These are phyloP conservation scores for Meloidogyne hapla DNA, from an alignment of 1,140 invertebrate genomes.

Conservation along the genomic window DNA sequence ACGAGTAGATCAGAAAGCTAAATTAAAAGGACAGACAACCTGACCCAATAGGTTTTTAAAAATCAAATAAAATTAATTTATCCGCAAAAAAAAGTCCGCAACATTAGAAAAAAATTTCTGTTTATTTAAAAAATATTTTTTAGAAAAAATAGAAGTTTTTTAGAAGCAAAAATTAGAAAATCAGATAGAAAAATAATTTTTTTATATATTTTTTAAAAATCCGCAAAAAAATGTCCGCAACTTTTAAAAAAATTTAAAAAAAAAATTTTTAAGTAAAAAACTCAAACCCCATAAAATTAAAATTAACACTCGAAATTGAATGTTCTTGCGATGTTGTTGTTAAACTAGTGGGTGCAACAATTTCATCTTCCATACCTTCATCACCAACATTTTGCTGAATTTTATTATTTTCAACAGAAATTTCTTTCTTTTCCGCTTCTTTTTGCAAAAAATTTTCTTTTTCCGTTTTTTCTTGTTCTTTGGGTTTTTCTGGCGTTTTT, in stretches of 20 bases:
- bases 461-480: neutral
- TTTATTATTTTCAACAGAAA: neutral
- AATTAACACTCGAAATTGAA: slow-evolving; percentile 17
- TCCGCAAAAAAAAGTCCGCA: too few relatives aligned
- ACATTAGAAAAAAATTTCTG: too few relatives aligned
- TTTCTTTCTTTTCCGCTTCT: neutral
- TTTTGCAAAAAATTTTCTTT: neutral
- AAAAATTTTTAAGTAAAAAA: neutral
- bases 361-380: slow-evolving; percentile 34
- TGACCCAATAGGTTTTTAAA: too few relatives aligned
- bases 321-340: neutral
- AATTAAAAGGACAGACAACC: too few relatives aligned
- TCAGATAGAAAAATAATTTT: too few relatives aligned
- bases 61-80: too few relatives aligned
- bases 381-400: neutral
- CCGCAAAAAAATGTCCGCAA: neutral
- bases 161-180: neutral
- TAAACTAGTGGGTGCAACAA: neutral
- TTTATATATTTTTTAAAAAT: too few relatives aligned
- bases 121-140: too few relatives aligned
- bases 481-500: neutral
- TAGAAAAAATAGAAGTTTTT: too few relatives aligned
- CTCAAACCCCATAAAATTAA: neutral
- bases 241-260: slow-evolving; percentile 1
- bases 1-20: too few relatives aligned